Conservation (phyloP, 2,113 vertebrate genomes). For the Nicator chloris region DNA sequence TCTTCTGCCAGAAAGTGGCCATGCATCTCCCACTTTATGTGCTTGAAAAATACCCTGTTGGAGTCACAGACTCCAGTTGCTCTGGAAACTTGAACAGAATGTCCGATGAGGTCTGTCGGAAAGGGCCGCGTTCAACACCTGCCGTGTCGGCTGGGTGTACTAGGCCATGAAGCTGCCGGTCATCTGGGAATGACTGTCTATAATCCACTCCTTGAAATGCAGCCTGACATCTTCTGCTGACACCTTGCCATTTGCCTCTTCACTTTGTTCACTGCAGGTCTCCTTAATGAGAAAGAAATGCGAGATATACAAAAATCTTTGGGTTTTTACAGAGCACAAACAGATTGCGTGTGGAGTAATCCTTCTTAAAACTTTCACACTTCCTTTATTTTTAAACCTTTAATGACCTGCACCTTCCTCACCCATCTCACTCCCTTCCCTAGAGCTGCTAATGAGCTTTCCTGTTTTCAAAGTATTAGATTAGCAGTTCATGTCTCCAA, state of each 20-base stretch:
- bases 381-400: conserved; percentile 7
- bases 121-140: background rate
- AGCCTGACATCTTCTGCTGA: background rate
- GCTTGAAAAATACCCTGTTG: background rate
- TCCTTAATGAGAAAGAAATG: background rate
- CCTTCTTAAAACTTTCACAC: background rate
- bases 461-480: background rate
- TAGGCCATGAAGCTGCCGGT: background rate
- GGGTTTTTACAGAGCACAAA: background rate
- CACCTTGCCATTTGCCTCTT: background rate
- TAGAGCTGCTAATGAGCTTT: conserved; percentile 37
- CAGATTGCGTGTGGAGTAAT: background rate
- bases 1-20: background rate
- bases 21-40: background rate
- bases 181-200: background rate
- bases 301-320: background rate
- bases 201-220: background rate
- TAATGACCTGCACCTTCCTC: background rate
- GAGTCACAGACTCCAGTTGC: background rate
- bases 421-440: background rate
- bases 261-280: background rate
- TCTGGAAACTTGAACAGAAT: background rate
- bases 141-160: accelerated
- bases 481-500: background rate
- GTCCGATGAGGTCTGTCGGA: background rate